phyloP scores from a whole-genome alignment of 1,140 invertebrate genomes.

The Schlechtendalia chinensis region DNA sequence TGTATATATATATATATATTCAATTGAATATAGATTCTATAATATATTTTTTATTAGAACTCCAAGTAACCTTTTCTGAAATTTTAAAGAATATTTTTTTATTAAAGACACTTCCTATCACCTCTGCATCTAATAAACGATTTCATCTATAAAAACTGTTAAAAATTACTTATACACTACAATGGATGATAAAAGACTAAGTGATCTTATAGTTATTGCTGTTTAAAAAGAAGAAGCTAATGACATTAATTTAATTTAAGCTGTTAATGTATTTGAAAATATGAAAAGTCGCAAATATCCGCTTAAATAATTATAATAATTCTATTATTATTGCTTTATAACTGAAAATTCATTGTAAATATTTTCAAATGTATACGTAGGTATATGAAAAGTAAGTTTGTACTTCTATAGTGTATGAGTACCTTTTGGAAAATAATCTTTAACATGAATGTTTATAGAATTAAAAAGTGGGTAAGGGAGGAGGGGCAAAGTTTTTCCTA shows the following conservation, averaged over 20 bases:
- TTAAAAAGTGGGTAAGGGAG: too few relatives aligned
- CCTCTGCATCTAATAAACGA: not conserved
- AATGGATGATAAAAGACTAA: conserved; percentile 4
- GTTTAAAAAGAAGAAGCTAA: conserved; percentile 8
- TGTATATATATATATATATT: not conserved
- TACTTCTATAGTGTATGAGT: too few relatives aligned
- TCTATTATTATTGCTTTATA: too few relatives aligned
- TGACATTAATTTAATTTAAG: not conserved
- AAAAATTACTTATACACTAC: not conserved
- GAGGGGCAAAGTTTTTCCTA: too few relatives aligned
- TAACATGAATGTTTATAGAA: too few relatives aligned
- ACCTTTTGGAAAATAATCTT: too few relatives aligned
- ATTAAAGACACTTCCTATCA: not conserved
- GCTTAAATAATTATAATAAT: conserved; percentile 1
- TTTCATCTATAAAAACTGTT: not conserved
- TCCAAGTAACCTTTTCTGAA: not conserved
- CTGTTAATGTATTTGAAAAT: not conserved
- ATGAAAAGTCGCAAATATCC: not conserved
- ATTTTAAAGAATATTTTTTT: not conserved
- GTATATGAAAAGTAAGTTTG: too few relatives aligned
- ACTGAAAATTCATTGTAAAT: too few relatives aligned
- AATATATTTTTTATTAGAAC: not conserved
- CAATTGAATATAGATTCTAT: not conserved
- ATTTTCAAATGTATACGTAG: too few relatives aligned
- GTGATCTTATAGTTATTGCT: conserved; percentile 5